These are phyloP conservation scores for Plecotus auritus DNA, from an alignment of 2,113 vertebrate genomes.

Conservation along the genomic window DNA sequence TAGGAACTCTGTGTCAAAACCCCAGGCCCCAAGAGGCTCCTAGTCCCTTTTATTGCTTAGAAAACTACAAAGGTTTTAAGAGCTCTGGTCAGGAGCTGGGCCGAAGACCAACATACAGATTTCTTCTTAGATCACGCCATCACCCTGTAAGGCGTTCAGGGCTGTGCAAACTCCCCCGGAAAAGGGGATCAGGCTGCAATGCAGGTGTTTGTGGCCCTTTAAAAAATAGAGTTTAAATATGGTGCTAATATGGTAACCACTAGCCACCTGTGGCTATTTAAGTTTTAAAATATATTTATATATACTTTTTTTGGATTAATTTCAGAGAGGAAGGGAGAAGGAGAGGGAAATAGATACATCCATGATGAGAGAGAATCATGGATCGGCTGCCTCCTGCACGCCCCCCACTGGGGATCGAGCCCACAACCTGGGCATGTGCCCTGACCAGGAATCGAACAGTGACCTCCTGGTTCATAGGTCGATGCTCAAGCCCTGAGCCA, in stretches of 20 bases:
- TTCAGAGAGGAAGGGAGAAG: too few species aligned
- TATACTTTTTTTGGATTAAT: too few species aligned
- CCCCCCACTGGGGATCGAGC: too few species aligned
- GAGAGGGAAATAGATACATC: too few species aligned
- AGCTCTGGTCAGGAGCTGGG: background rate
- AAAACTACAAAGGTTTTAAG: background rate
- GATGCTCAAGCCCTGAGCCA: too few species aligned
- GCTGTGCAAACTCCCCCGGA: background rate
- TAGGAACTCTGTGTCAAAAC: background rate
- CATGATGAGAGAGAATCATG: too few species aligned
- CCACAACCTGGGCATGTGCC: too few species aligned
- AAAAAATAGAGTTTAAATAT: background rate
- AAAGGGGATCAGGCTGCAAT: background rate
- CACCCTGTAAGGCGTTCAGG: background rate
- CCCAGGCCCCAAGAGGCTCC: background rate
- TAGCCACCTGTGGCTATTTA: background rate
- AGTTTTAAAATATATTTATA: background rate
- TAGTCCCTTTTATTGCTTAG: background rate
- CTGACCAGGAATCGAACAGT: too few species aligned
- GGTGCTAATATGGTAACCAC: background rate
- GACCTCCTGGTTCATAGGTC: too few species aligned
- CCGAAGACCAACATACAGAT: background rate
- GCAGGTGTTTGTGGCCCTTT: background rate
- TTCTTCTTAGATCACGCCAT: background rate
- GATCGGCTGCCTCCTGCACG: too few species aligned